Conservation (phyloP, 1,140 invertebrate species). For the Drosophila jambulina region DNA sequence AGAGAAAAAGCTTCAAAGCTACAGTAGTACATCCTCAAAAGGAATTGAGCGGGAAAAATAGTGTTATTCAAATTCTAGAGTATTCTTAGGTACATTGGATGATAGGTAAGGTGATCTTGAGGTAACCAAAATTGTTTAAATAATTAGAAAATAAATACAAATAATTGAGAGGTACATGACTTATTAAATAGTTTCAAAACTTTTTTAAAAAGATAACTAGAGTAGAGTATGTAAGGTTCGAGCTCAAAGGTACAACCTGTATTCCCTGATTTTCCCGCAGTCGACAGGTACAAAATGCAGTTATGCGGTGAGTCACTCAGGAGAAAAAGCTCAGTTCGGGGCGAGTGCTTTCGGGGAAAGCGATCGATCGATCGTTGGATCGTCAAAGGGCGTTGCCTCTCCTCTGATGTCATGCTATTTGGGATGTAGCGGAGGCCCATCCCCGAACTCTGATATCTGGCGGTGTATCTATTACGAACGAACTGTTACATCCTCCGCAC, state of each 20-base stretch:
- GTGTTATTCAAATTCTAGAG: background rate
- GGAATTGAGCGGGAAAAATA: background rate
- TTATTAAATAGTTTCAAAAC: too few relatives aligned
- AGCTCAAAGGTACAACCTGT: background rate
- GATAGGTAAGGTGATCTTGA: background rate
- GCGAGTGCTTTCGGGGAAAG: conserved; percentile 38
- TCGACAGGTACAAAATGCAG: conserved; percentile 17
- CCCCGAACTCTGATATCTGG: conserved; percentile 14
- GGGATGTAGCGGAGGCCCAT: conserved; percentile 5
- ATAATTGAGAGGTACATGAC: too few relatives aligned
- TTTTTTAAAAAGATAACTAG: too few relatives aligned
- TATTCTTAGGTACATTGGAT: background rate
- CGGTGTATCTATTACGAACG: conserved; percentile 49
- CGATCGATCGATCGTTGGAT: conserved; percentile 12
- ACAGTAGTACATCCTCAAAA: conserved; percentile 5
- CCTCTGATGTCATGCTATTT: conserved; percentile 26
- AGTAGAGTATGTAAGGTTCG: too few relatives aligned
- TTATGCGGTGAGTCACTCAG: conserved; percentile 28
- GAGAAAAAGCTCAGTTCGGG: conserved; percentile 33
- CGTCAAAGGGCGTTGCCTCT: conserved; percentile 33
- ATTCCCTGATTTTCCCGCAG: background rate
- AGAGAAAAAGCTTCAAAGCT: conserved; percentile 17
- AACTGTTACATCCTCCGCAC: conserved; percentile 78
- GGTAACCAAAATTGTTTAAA: background rate
- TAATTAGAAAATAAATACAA: too few relatives aligned